Evolutionary conservation across 2,113 vertebrate species (phyloP).

Genomic region (Dicaeum eximium): DNA sequence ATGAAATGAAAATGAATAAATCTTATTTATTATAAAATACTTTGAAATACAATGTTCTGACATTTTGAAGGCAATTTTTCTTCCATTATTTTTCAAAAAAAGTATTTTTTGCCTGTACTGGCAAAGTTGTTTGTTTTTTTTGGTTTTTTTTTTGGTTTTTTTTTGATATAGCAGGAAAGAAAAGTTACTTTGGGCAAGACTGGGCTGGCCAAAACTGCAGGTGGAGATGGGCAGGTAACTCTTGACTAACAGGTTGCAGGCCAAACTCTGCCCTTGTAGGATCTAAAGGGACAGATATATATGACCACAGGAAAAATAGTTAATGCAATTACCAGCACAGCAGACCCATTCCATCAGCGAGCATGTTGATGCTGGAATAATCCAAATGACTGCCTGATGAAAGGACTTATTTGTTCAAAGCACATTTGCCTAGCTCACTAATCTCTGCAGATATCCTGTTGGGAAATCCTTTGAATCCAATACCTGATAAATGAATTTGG

Average conservation of each 20-base stretch:
- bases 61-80: not conserved
- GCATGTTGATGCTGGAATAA: conserved; percentile 9
- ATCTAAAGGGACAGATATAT: not conserved
- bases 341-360: not conserved
- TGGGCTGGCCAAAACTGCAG: not conserved
- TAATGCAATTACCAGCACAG: conserved; percentile 23
- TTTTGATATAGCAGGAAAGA: not conserved
- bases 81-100: not conserved
- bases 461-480: conserved; percentile 72
- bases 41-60: not conserved
- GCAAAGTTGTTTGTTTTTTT: not conserved
- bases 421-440: conserved; percentile 52
- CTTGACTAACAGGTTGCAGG: not conserved
- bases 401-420: conserved; percentile 61
- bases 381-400: conserved; percentile 57
- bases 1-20: no score
- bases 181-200: not conserved
- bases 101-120: not conserved
- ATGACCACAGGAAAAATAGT: not conserved
- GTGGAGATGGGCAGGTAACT: not conserved
- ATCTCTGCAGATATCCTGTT: conserved; percentile 65
- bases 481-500: conserved; percentile 73
- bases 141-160: no score
- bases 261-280: not conserved
- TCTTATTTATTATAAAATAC: not conserved